Evolutionary conservation across 1,140 invertebrate species (phyloP).

Genomic region (Nymphalis io): DNA sequence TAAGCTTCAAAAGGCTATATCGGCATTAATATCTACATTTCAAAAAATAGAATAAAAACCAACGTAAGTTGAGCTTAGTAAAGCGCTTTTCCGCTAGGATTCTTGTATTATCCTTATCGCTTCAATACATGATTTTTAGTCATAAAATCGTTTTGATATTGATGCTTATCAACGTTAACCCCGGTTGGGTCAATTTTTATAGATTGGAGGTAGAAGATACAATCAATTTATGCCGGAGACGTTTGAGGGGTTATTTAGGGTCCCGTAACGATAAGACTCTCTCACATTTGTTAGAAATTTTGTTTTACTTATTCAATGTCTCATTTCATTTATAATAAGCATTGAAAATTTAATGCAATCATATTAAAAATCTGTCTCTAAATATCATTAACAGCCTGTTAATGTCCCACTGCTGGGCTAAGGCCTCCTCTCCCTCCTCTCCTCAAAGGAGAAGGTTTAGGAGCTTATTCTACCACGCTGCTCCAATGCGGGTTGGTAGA

Average conservation of each 20-base stretch:
- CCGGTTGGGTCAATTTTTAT: slow-evolving; percentile 36
- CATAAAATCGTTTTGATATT: slow-evolving; percentile 34
- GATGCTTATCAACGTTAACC: slow-evolving; percentile 30
- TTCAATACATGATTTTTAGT: slow-evolving; percentile 28
- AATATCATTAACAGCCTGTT: too few relatives aligned
- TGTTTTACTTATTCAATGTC: too few relatives aligned
- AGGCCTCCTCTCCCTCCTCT: too few relatives aligned
- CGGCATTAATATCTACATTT: background rate
- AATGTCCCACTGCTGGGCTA: too few relatives aligned
- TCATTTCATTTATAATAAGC: too few relatives aligned
- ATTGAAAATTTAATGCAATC: too few relatives aligned
- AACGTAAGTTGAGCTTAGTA: background rate
- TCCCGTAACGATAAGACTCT: background rate
- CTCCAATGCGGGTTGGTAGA: too few relatives aligned
- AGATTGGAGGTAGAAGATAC: slow-evolving; percentile 30
- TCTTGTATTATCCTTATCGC: slow-evolving; percentile 34
- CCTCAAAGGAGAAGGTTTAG: too few relatives aligned
- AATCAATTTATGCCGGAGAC: slow-evolving; percentile 29
- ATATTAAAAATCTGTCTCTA: too few relatives aligned
- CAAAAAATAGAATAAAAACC: background rate
- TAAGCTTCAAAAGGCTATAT: too few relatives aligned
- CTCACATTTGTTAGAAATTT: background rate
- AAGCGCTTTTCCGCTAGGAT: slow-evolving; percentile 7
- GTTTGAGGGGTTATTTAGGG: slow-evolving; percentile 10
- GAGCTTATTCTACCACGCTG: too few relatives aligned